phyloP scores from a whole-genome alignment of 2,888 invertebrate genomes.

The Cheiracanthium punctorium region DNA sequence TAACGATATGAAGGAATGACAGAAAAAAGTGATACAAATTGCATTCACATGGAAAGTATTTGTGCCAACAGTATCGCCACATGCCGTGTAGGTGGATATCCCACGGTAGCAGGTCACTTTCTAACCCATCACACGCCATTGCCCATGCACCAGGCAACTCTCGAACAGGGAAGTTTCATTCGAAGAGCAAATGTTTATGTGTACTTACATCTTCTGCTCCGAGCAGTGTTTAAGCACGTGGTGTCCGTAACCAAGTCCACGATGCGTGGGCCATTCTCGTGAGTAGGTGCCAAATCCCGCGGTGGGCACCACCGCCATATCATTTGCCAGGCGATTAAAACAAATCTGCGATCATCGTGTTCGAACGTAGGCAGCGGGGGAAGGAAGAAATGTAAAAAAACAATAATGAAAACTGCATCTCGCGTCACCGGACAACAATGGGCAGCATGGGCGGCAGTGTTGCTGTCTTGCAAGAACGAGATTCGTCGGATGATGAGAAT shows the following conservation, averaged over 20 bases:
- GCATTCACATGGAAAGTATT: too few species aligned
- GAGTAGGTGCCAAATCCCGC: constrained; percentile 56
- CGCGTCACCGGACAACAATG: constrained; percentile 11
- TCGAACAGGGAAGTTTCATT: not conserved
- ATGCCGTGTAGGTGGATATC: not conserved
- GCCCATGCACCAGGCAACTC: not conserved
- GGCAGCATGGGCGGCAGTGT: not conserved
- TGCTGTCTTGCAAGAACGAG: not conserved
- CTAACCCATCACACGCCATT: not conserved
- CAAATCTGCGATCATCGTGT: constrained; percentile 8
- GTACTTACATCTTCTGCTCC: not conserved
- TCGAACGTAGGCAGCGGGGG: not conserved
- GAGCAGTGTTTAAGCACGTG: not conserved
- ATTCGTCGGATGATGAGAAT: too few species aligned
- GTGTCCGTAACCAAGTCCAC: not conserved
- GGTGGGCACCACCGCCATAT: constrained; percentile 20
- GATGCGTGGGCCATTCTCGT: not conserved
- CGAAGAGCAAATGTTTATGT: not conserved
- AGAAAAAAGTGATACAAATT: too few species aligned
- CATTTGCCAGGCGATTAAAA: constrained; percentile 12
- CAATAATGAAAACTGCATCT: not conserved
- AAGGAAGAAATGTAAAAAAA: too few species aligned
- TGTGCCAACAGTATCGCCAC: too few species aligned
- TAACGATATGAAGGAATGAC: too few species aligned
- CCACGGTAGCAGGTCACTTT: not conserved